phyloP scores from a whole-genome alignment of 2,888 invertebrate genomes.

The Adineta ricciae region DNA sequence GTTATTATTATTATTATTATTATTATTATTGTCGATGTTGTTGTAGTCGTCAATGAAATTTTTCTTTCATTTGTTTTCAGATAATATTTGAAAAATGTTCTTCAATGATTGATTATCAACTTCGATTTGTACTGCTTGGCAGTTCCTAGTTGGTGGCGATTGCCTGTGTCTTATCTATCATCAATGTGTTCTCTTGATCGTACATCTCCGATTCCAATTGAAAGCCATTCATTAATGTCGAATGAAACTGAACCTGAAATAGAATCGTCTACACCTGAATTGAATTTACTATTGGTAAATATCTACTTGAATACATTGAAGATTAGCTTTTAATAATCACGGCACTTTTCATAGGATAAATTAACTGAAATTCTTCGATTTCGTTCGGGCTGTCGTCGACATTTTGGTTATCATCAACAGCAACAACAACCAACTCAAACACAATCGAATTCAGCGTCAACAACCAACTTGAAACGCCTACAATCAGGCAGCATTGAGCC shows the following conservation, averaged over 20 bases:
- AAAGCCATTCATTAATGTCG: background rate
- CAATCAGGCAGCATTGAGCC: background rate
- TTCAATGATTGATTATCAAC: background rate
- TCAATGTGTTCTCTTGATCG: background rate
- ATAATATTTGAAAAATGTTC: background rate
- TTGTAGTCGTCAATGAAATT: background rate
- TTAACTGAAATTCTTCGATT: slow-evolving; percentile 8
- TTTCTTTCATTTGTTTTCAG: background rate
- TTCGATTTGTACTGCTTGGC: background rate
- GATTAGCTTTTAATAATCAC: too few species aligned
- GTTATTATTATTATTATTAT: too few species aligned
- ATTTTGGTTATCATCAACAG: background rate
- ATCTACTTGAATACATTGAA: too few species aligned
- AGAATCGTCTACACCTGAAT: slow-evolving; percentile 4
- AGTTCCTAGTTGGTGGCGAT: background rate
- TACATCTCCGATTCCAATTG: background rate
- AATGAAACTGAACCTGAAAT: slow-evolving; percentile 1
- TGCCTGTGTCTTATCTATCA: background rate
- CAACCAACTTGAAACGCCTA: background rate
- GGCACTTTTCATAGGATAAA: background rate
- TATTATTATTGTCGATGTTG: background rate
- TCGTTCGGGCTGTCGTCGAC: background rate
- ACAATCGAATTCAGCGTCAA: background rate
- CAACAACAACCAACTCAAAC: background rate
- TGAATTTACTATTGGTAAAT: background rate